These are phyloP conservation scores for Sula dactylatra DNA, from an alignment of 2,113 vertebrate species.

Conservation along the genomic window DNA sequence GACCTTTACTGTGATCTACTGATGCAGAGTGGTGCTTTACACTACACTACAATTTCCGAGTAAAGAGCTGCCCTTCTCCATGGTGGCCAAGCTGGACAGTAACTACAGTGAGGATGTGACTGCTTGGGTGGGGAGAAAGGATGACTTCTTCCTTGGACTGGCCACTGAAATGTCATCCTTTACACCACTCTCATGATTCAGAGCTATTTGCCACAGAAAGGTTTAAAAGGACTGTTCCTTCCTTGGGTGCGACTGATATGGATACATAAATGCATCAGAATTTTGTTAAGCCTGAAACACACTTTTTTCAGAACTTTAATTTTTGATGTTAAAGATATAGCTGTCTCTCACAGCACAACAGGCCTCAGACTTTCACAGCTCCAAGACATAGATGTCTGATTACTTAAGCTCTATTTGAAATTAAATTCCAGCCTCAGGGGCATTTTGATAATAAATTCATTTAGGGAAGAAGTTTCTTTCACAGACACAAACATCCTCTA, in stretches of 20 bases:
- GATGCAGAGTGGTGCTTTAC: background rate
- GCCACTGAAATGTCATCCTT: background rate
- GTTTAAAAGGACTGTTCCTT: background rate
- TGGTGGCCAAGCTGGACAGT: background rate
- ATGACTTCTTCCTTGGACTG: background rate
- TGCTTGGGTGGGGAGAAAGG: background rate
- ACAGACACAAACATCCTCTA: slow-evolving; percentile 33
- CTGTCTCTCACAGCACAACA: slow-evolving; percentile 42
- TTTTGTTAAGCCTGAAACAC: slow-evolving; percentile 4
- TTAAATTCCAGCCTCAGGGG: slow-evolving; percentile 69
- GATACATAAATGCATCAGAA: background rate
- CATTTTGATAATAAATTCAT: slow-evolving; percentile 69
- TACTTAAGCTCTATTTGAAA: slow-evolving; percentile 69
- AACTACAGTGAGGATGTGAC: background rate
- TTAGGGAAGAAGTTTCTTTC: slow-evolving; percentile 48
- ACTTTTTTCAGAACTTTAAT: slow-evolving; percentile 21
- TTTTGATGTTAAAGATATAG: slow-evolving; percentile 61
- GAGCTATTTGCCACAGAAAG: background rate
- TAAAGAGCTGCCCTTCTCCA: background rate
- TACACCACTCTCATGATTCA: background rate
- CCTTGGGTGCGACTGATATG: background rate
- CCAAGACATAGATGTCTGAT: slow-evolving; percentile 69
- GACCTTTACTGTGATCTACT: background rate
- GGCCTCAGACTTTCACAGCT: slow-evolving; percentile 58
- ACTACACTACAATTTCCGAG: background rate